A percentile compares a stretch with the other conserved stretches of the same genome.
phyloP scores from a whole-genome alignment of 2,888 invertebrate species.

The Ectemnius lituratus region DNA sequence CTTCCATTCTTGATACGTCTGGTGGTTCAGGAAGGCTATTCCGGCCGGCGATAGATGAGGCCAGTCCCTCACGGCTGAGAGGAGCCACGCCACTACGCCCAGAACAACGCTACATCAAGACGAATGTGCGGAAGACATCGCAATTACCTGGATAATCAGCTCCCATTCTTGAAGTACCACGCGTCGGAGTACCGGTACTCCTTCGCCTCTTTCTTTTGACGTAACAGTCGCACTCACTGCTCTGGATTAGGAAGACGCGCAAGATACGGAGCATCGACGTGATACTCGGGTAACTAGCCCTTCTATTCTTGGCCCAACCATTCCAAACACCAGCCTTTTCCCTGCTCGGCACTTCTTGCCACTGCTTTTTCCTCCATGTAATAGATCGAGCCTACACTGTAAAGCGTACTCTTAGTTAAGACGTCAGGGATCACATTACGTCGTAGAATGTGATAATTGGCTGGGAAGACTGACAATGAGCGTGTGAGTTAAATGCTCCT shows the following conservation, averaged over 20 bases:
- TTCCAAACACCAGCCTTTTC: no score
- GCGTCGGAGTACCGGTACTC: background rate
- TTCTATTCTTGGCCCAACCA: background rate
- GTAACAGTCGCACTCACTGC: conserved; percentile 5
- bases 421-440: no score
- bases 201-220: conserved; percentile 9
- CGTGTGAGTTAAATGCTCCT: no score
- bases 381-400: no score
- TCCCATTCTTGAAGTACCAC: conserved; percentile 14
- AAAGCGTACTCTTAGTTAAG: no score
- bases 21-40: conserved; percentile 25
- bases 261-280: conserved; percentile 13
- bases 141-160: conserved; percentile 25
- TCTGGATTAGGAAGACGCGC: background rate
- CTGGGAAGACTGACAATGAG: no score
- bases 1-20: conserved; percentile 30
- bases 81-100: background rate
- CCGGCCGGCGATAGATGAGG: conserved; percentile 25
- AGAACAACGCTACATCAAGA: conserved; percentile 15
- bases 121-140: background rate
- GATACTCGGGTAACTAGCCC: conserved; percentile 18
- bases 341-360: no score
- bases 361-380: no score
- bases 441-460: no score
- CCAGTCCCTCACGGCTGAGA: conserved; percentile 2